These are phyloP conservation scores for Globia sparganii DNA, from an alignment of 2,888 invertebrate genomes.

Conservation along the genomic window DNA sequence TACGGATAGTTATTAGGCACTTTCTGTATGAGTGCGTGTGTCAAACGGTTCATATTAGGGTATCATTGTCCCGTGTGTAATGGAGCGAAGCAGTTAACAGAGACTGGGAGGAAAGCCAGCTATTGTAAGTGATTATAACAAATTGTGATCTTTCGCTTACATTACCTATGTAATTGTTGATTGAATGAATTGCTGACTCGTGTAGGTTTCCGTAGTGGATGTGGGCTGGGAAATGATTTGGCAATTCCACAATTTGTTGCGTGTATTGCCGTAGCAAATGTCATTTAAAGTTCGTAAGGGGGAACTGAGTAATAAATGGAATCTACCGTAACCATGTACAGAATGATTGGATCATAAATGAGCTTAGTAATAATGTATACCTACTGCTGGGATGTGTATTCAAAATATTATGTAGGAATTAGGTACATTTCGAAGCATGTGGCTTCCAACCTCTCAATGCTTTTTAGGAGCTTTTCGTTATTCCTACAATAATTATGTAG, in stretches of 20 bases:
- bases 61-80: constrained; percentile 86
- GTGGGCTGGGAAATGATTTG: constrained; percentile 81
- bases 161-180: constrained; percentile 60
- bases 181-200: constrained; percentile 63
- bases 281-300: constrained; percentile 41
- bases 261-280: constrained; percentile 58
- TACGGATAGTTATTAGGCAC: constrained; percentile 81
- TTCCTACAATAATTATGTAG: constrained; percentile 16
- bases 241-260: constrained; percentile 67
- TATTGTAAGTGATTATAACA: constrained; percentile 85
- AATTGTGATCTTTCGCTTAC: constrained; percentile 86
- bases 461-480: constrained; percentile 20
- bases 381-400: neutral
- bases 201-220: constrained; percentile 69
- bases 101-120: constrained; percentile 71
- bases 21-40: constrained; percentile 79
- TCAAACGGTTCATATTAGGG: constrained; percentile 88
- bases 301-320: constrained; percentile 20
- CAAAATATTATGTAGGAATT: neutral
- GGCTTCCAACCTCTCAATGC: neutral
- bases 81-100: constrained; percentile 79
- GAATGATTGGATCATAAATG: constrained; percentile 37
- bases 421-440: constrained; percentile 1
- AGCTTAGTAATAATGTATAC: constrained; percentile 5
- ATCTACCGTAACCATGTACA: constrained; percentile 30